These are phyloP conservation scores for Pempheris klunzingeri DNA, from an alignment of 2,797 vertebrate species.

Conservation along the genomic window DNA sequence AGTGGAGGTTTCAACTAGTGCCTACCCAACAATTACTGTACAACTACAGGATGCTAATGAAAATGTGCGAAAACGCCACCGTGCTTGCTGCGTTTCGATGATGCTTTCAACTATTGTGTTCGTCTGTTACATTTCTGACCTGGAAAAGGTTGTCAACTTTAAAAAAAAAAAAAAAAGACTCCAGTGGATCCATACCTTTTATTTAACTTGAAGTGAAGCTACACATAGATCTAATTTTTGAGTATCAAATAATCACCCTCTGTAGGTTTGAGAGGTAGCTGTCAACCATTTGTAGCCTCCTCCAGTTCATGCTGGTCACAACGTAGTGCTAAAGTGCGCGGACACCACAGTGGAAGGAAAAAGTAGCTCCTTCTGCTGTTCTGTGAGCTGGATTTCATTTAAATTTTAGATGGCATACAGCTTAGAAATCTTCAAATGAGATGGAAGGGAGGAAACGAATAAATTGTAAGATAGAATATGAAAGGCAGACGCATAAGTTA, in stretches of 20 bases:
- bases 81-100: conserved; percentile 57
- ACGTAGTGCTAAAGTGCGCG: neutral
- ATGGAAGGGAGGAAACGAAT: neutral
- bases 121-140: conserved; percentile 21
- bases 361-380: neutral
- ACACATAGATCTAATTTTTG: conserved; percentile 19
- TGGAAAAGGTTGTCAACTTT: conserved; percentile 15
- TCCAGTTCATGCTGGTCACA: neutral
- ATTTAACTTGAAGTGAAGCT: conserved; percentile 27
- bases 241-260: conserved; percentile 10
- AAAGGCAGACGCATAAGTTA: neutral
- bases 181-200: conserved; percentile 53
- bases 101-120: conserved; percentile 25
- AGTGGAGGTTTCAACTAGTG: conserved; percentile 61
- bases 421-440: neutral
- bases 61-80: conserved; percentile 41
- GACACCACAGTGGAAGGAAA: neutral
- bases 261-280: conserved; percentile 11
- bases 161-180: too few relatives aligned
- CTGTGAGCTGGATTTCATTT: neutral
- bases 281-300: conserved; percentile 10
- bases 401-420: neutral
- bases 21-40: conserved; percentile 61
- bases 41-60: conserved; percentile 46
- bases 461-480: neutral